Evolutionary conservation across 2,113 vertebrate species (phyloP).

Genomic region (Natator depressus): DNA sequence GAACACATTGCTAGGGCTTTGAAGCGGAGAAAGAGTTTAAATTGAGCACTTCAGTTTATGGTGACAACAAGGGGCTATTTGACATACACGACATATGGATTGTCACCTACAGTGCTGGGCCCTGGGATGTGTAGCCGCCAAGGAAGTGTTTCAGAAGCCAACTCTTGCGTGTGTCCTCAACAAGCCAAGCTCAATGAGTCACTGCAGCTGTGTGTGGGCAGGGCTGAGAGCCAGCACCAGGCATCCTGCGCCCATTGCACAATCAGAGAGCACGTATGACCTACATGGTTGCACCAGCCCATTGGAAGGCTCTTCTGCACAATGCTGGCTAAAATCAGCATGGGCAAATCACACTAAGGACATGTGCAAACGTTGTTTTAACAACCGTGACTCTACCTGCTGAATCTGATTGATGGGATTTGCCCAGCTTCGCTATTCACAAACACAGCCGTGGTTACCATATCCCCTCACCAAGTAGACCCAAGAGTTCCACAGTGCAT

Average conservation of each 20-base stretch:
- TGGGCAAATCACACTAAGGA: too few relatives aligned
- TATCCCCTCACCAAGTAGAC: too few relatives aligned
- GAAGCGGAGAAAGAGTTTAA: not conserved
- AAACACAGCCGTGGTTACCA: not conserved
- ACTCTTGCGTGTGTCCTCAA: not conserved
- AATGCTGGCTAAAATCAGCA: not conserved
- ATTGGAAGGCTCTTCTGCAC: not conserved
- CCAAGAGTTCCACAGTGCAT: too few relatives aligned
- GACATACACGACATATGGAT: not conserved
- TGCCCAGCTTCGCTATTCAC: not conserved
- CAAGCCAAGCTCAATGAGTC: too few relatives aligned
- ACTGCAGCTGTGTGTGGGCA: too few relatives aligned
- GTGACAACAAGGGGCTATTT: not conserved
- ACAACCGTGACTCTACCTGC: not conserved
- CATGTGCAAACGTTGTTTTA: not conserved
- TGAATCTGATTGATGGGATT: not conserved
- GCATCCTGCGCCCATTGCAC: too few relatives aligned
- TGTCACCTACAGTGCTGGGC: not conserved
- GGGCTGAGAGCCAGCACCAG: too few relatives aligned
- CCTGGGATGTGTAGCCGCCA: not conserved
- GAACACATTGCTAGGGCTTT: not conserved
- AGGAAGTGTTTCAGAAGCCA: not conserved
- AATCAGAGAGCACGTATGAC: not conserved
- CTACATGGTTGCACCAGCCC: not conserved
- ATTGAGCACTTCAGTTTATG: not conserved